phyloP scores from a whole-genome alignment of 2,888 invertebrate genomes.

The Tiliacea citrago region DNA sequence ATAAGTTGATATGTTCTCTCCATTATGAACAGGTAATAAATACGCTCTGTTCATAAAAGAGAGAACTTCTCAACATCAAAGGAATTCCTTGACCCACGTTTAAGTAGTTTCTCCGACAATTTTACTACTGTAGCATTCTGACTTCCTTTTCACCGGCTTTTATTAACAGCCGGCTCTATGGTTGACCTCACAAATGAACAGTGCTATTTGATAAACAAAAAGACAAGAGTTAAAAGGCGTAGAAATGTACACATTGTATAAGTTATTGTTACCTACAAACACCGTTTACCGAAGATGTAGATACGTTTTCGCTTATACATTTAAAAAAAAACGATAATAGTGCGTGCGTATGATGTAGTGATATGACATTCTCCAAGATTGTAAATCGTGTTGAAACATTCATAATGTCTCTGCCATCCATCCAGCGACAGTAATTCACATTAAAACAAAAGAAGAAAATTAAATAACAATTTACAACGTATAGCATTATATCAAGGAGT shows the following conservation, averaged over 20 bases:
- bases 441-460: conserved; percentile 12
- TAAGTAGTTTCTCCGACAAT: conserved; percentile 29
- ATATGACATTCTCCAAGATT: conserved; percentile 17
- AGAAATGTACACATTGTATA: neutral
- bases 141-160: conserved; percentile 26
- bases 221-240: neutral
- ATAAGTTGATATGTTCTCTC: too few species aligned
- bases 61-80: conserved; percentile 21
- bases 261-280: neutral
- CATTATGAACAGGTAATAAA: too few species aligned
- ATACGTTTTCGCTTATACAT: conserved; percentile 40
- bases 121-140: conserved; percentile 12
- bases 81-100: conserved; percentile 26
- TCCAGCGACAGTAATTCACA: neutral
- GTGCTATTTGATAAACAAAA: conserved; percentile 16
- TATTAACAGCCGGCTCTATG: conserved; percentile 27
- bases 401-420: neutral
- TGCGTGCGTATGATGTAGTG: conserved; percentile 42
- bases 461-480: conserved; percentile 8
- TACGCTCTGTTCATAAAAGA: neutral
- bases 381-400: conserved; percentile 19
- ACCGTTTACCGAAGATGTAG: conserved; percentile 13
- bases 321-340: conserved; percentile 17
- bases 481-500: conserved; percentile 18
- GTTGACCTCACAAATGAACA: conserved; percentile 27